These are phyloP conservation scores for Morbakka virulenta DNA, from an alignment of 30 jellyfish, hydroid and myxozoan species.

Conservation along the genomic window DNA sequence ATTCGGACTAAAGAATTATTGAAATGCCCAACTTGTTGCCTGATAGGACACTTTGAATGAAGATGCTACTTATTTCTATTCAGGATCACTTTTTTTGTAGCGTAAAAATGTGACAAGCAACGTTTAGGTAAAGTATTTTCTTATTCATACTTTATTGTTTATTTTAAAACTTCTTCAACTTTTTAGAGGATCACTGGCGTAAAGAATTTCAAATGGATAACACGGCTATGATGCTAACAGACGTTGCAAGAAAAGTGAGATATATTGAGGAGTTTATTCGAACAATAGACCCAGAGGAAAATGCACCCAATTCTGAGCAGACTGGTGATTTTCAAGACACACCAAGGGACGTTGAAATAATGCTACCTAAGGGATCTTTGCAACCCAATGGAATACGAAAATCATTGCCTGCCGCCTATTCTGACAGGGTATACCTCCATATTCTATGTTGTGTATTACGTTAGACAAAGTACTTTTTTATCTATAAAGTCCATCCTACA, in stretches of 20 bases:
- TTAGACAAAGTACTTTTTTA: too few relatives aligned
- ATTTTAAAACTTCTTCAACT: too few relatives aligned
- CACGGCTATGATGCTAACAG: conserved; percentile 72
- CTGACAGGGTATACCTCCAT: not conserved
- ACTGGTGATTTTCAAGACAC: not conserved
- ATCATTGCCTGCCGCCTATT: not conserved
- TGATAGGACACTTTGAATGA: too few relatives aligned
- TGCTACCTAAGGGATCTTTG: not conserved
- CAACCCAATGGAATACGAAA: not conserved
- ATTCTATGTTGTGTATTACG: too few relatives aligned
- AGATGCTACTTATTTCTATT: too few relatives aligned
- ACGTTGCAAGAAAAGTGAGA: conserved; percentile 69
- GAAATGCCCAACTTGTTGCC: too few relatives aligned
- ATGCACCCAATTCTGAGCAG: not conserved
- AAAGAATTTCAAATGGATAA: conserved; percentile 77
- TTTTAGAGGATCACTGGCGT: conserved; percentile 74
- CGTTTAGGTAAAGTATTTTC: too few relatives aligned
- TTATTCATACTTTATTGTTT: too few relatives aligned
- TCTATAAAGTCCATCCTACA: too few relatives aligned
- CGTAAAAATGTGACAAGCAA: too few relatives aligned
- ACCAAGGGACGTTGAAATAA: not conserved
- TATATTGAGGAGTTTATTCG: conserved; percentile 26
- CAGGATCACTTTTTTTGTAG: too few relatives aligned
- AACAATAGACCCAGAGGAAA: not conserved
- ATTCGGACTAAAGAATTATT: too few relatives aligned